Conservation (phyloP, 2,888 invertebrate genomes). For the Zygogramma bicolorata region DNA sequence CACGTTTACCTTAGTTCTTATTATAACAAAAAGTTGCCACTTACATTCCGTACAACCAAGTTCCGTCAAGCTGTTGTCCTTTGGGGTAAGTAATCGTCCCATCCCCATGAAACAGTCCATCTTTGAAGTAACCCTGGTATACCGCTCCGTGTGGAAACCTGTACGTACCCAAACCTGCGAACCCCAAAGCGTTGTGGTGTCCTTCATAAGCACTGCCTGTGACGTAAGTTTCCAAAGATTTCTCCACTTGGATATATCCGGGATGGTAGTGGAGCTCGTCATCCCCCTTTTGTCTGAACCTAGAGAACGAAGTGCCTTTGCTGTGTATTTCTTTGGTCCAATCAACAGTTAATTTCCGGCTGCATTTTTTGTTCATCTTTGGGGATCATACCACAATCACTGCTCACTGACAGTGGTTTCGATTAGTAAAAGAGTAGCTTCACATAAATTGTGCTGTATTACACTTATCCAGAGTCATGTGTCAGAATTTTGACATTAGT, state of each 20-base stretch:
- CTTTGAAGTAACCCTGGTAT: slow-evolving; percentile 36
- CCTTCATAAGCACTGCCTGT: slow-evolving; percentile 39
- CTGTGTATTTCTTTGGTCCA: background rate
- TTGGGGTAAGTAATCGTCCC: slow-evolving; percentile 38
- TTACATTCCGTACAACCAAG: slow-evolving; percentile 35
- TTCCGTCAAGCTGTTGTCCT: slow-evolving; percentile 33
- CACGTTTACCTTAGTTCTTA: too few relatives aligned
- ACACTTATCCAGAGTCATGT: background rate
- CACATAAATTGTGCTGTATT: background rate
- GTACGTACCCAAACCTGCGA: slow-evolving; percentile 38
- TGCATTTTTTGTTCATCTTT: background rate
- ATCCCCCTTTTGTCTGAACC: background rate
- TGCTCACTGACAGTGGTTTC: background rate
- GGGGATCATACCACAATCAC: background rate
- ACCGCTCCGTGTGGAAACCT: slow-evolving; percentile 36
- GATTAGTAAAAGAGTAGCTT: background rate
- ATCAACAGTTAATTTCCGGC: background rate
- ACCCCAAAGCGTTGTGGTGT: slow-evolving; percentile 27
- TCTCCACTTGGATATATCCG: background rate
- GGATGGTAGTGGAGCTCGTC: background rate
- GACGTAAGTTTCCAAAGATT: slow-evolving; percentile 25
- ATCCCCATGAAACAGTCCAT: slow-evolving; percentile 41
- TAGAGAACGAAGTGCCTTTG: background rate
- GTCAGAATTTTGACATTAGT: background rate
- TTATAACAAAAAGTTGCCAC: too few relatives aligned